Conservation (phyloP, 1,140 invertebrate species). For the Diabrotica undecimpunctata region DNA sequence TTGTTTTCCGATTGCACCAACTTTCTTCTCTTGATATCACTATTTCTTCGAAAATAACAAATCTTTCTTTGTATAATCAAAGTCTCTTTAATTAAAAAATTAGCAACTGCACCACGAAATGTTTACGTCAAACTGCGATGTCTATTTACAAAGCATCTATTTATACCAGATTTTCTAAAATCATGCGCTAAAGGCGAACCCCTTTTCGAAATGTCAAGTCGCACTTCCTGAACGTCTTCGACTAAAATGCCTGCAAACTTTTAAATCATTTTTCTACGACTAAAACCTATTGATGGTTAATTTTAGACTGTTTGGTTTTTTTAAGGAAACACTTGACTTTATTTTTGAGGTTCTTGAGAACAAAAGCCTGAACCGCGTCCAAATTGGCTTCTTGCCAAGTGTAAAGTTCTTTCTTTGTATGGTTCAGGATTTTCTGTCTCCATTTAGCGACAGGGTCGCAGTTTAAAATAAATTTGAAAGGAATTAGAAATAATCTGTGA, state of each 20-base stretch:
- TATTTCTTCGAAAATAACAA: too few relatives aligned
- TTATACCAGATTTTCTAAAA: slow-evolving; percentile 20
- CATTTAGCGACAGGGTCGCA: too few relatives aligned
- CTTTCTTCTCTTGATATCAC: too few relatives aligned
- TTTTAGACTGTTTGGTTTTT: background rate
- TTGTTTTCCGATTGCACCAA: too few relatives aligned
- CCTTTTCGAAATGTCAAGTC: slow-evolving; percentile 15
- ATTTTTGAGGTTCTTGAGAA: background rate
- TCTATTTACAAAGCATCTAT: slow-evolving; percentile 20
- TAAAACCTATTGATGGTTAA: background rate
- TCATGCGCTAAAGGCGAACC: slow-evolving; percentile 9
- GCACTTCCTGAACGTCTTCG: background rate
- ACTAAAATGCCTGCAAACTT: background rate
- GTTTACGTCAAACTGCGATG: slow-evolving; percentile 19
- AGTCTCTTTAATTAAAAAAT: background rate
- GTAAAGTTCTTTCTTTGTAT: slow-evolving; percentile 19
- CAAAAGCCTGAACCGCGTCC: background rate
- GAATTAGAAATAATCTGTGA: too few relatives aligned
- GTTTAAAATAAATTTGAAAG: too few relatives aligned
- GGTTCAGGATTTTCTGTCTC: background rate
- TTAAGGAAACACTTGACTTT: slow-evolving; percentile 1
- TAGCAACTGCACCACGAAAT: slow-evolving; percentile 6
- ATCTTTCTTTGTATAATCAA: too few relatives aligned
- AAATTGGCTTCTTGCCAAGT: slow-evolving; percentile 19
- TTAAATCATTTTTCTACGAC: background rate